Evolutionary conservation across 1,140 invertebrate species (phyloP), one percentile per base, ranked within the genome.

Genomic region (Heliconius himera): DNA sequence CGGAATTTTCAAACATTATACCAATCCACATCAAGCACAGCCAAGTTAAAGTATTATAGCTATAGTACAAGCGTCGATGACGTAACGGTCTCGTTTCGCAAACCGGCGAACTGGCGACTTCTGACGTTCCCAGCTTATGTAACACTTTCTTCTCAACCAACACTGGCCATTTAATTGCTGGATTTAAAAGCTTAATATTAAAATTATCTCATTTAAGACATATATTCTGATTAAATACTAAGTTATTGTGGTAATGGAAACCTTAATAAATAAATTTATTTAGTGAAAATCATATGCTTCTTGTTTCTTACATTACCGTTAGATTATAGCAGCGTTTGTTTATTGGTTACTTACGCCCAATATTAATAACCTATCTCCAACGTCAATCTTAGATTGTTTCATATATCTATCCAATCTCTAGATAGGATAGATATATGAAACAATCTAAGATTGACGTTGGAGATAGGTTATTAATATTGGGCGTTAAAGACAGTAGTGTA

Each of bases 51-150:
- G 41, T 46, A 46, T 46, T 46, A 56, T 51, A 22, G n/a, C 41
- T 66, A 73, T 56, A 75, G 41, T 74, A 81, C 82, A 83, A 83
- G 78, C 81, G 81, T 36, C 49, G 51, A 54, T 87, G 83, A 88
- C 82, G 83, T 85, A 87, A 86, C 51, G 70, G 70, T 60, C 51
- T 72, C 77, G 82, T 89, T 86, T 87, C 87, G 86, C 82, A 89
- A 89, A 85, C 79, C 18, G 78, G 81, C 81, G 79, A 78, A 77
- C 72, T 77, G 73, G 72, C 79, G 80, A 66, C 80, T 80, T 80
- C 77, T 79, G 80, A 78, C 49, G 81, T 22, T 82, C 77, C 84
- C 83, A 70, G 54, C 70, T 89, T 88, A 89, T 84, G 77, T 85
- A 88, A 89, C 80, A 83, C 82, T 85, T 66, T 66, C 60, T 29